Evolutionary conservation across 1,140 invertebrate genomes (phyloP), one percentile per base, ranked within the genome.

Genomic region (Amphibalanus amphitrite): DNA sequence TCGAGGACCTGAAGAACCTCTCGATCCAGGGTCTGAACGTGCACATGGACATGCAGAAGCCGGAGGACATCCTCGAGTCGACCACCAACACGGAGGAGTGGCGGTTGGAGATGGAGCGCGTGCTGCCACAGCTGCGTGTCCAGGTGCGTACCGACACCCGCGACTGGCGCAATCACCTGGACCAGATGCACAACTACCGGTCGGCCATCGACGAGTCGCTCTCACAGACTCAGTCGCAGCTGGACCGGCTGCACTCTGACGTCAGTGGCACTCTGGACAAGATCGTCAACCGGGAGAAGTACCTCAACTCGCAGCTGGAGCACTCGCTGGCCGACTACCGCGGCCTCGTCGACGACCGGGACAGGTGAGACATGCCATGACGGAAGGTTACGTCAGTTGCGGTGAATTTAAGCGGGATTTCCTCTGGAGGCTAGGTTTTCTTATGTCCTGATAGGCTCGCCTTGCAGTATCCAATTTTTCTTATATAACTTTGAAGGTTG

Each of bases 81-180:
- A 83, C 80, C 20, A 83, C 83, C 23, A 83, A 85, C 75, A 79
- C 79, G 8, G 85, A 87, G 75, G 86, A 88, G 74, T 92, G 90
- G 90, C 89, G 90, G 78, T 78, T 95, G 38, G 94, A 97, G 83
- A 81, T 97, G 28, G 93, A 97, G 81, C 83, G 91, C 77, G 91
- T 95, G 72, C 83, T 92, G 72, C 93, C 93, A 20, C 88, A 91
- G 75, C 82, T 97, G 20, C 91, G 93, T 83, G 85, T 96, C 40
- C 47, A 67, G 23, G 8, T 70, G 15, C 23, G 64, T 38, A n/a
- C 69, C 73, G 90, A 90, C 80, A 84, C 84, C 17, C 81, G 88
- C 67, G 93, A 96, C 79, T 97, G 94, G 94, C 81, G 93, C 75
- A 85, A 88, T 17, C 90, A 93, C 81, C 82, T 94, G 38, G 87